Evolutionary conservation across 2,113 vertebrate species (phyloP).

Genomic region (Gavialis gangeticus): DNA sequence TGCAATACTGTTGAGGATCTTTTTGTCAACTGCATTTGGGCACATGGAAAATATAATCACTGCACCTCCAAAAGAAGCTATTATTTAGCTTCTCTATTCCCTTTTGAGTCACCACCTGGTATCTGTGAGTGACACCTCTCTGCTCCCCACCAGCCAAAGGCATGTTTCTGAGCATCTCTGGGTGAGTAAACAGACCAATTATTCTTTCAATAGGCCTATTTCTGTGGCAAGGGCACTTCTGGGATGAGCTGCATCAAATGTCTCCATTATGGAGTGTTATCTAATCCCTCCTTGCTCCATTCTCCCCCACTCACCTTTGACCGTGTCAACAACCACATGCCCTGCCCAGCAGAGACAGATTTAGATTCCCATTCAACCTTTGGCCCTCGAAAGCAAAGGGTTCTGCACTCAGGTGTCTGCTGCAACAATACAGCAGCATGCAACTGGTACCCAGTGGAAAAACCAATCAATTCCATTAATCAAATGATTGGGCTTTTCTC

Average conservation of each 20-base stretch:
- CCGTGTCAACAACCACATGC: not conserved
- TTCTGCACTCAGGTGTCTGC: not conserved
- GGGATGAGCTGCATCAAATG: slow-evolving; percentile 48
- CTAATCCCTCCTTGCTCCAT: slow-evolving; percentile 26
- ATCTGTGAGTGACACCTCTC: not conserved
- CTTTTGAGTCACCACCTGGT: not conserved
- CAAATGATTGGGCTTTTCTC: not conserved
- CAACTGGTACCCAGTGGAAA: not conserved
- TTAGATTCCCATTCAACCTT: not conserved
- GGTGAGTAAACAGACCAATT: slow-evolving; percentile 10
- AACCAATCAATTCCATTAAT: slow-evolving; percentile 35
- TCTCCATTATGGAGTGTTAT: slow-evolving; percentile 18
- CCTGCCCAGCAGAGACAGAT: not conserved
- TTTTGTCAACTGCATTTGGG: not conserved
- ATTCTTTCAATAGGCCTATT: slow-evolving; percentile 35
- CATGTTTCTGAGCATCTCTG: not conserved
- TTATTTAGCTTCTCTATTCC: not conserved
- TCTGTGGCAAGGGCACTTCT: not conserved
- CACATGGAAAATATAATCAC: not conserved
- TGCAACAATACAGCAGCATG: slow-evolving; percentile 25
- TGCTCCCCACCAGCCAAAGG: not conserved
- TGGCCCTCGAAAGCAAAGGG: not conserved
- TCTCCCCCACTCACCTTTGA: not conserved
- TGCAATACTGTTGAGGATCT: not conserved
- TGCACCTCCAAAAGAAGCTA: not conserved